Evolutionary conservation across 2,888 invertebrate species (phyloP).

Genomic region (Campoplex nolae): DNA sequence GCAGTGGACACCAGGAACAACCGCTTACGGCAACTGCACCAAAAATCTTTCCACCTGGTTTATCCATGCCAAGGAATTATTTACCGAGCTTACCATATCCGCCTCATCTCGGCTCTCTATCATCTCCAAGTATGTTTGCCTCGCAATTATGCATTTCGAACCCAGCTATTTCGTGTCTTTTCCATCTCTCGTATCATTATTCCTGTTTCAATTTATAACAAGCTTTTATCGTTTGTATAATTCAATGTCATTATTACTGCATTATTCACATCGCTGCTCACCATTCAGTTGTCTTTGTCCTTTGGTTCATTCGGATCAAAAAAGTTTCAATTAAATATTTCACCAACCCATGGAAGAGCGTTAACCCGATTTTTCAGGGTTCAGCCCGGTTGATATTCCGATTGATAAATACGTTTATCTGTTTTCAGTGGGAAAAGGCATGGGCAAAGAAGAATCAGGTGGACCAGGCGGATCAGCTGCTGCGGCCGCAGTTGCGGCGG

Average conservation of each 20-base stretch:
- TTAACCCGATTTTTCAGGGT: background rate
- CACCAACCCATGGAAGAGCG: background rate
- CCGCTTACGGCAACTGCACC: constrained; percentile 87
- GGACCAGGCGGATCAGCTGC: constrained; percentile 78
- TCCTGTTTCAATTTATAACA: background rate
- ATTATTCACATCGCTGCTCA: background rate
- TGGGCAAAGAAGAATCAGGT: constrained; percentile 80
- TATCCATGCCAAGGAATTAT: constrained; percentile 88
- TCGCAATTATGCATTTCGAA: background rate
- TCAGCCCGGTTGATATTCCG: background rate
- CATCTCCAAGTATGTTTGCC: constrained; percentile 82
- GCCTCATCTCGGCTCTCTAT: constrained; percentile 86
- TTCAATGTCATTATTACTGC: background rate
- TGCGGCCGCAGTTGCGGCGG: constrained; percentile 80
- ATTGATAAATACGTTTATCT: background rate
- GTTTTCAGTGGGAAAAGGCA: constrained; percentile 80
- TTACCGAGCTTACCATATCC: constrained; percentile 86
- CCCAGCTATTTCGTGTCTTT: background rate
- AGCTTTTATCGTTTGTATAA: background rate
- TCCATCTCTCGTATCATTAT: background rate
- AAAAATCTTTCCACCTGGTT: constrained; percentile 86
- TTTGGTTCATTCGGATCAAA: background rate
- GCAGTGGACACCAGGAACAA: constrained; percentile 85
- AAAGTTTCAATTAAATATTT: background rate
- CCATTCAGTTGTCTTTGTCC: background rate